Evolutionary conservation across 2,113 vertebrate genomes (phyloP).

Genomic region (Tympanuchus pallidicinctus): DNA sequence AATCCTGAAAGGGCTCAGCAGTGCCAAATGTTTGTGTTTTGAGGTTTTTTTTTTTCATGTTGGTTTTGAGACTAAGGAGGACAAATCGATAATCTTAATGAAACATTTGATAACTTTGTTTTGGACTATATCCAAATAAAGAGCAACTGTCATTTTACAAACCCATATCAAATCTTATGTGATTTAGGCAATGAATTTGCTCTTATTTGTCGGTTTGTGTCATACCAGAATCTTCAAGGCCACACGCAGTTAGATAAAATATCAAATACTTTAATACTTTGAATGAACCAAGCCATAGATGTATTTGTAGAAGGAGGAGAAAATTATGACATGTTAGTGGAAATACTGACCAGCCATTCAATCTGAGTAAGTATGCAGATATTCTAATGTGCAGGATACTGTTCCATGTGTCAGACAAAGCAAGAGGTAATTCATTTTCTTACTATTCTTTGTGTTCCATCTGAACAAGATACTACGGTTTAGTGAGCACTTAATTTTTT

Average conservation of each 20-base stretch:
- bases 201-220: not conserved
- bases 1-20: slow-evolving; percentile 22
- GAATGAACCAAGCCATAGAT: not conserved
- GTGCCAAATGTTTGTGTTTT: not conserved
- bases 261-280: not conserved
- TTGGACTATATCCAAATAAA: not conserved
- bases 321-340: not conserved
- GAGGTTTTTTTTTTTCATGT: not conserved
- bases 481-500: not conserved
- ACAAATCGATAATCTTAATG: slow-evolving; percentile 28
- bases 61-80: slow-evolving; percentile 5
- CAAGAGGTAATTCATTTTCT: not conserved
- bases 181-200: not conserved
- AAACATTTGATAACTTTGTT: slow-evolving; percentile 11
- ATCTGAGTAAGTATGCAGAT: not conserved
- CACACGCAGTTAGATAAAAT: not conserved
- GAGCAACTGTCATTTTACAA: not conserved
- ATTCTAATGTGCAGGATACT: not conserved
- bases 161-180: not conserved
- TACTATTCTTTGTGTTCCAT: not conserved
- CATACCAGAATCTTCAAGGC: not conserved
- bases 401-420: not conserved
- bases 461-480: not conserved
- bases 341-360: not conserved
- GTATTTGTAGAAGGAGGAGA: not conserved